phyloP scores from a whole-genome alignment of 2,113 vertebrate species.

The Periophthalmodon schlosseri region DNA sequence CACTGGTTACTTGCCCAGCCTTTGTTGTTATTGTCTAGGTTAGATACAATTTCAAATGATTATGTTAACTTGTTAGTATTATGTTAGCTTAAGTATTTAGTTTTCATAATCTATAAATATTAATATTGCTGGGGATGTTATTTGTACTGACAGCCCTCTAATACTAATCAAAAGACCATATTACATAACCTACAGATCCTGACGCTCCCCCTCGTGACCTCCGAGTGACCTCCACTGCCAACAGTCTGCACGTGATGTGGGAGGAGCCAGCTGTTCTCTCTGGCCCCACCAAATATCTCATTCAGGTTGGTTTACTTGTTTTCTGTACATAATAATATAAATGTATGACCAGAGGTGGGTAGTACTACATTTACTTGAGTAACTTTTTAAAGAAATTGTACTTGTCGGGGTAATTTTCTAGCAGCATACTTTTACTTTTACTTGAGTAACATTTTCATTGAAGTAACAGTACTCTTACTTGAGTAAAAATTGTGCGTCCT shows the following conservation, averaged over 20 bases:
- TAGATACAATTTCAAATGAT: too few relatives aligned
- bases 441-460: too few relatives aligned
- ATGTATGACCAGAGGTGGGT: too few relatives aligned
- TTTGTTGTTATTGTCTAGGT: too few relatives aligned
- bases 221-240: constrained; percentile 79
- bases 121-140: background rate
- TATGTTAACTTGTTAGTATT: background rate
- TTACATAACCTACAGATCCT: constrained; percentile 77
- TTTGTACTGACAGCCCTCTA: background rate
- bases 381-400: too few relatives aligned
- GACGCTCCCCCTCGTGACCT: constrained; percentile 86
- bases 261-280: constrained; percentile 84
- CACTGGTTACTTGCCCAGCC: too few relatives aligned
- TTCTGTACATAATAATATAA: background rate
- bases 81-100: background rate
- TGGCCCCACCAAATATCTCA: constrained; percentile 89
- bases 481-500: too few relatives aligned
- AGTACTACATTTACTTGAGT: too few relatives aligned
- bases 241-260: constrained; percentile 86
- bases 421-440: too few relatives aligned
- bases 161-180: background rate
- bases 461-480: too few relatives aligned
- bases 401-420: too few relatives aligned
- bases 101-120: background rate
- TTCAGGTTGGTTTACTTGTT: constrained; percentile 76